phyloP scores from a whole-genome alignment of 2,888 invertebrate species.

The Netelia melanura region DNA sequence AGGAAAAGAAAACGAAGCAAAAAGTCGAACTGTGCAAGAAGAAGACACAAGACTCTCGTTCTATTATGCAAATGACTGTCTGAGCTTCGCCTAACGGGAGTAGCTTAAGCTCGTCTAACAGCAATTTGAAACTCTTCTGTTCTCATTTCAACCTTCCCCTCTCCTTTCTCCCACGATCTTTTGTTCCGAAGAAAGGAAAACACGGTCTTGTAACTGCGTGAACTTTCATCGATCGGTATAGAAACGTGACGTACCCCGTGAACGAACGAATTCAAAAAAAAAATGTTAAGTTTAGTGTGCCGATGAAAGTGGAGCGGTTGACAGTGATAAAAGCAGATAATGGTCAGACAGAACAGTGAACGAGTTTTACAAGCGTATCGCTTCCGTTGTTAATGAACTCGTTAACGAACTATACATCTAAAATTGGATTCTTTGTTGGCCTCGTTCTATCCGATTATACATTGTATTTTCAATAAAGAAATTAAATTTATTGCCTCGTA shows the following conservation, averaged over 20 bases:
- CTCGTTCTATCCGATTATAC: no score
- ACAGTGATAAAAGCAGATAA: not conserved
- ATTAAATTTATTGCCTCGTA: no score
- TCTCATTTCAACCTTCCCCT: not conserved
- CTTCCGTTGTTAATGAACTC: no score
- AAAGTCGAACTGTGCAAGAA: conserved; percentile 1
- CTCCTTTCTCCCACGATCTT: not conserved
- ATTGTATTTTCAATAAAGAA: no score
- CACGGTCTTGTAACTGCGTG: conserved; percentile 4
- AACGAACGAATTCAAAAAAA: not conserved
- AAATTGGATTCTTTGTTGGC: no score
- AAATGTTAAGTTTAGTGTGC: not conserved
- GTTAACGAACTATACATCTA: no score
- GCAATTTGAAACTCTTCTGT: conserved; percentile 26
- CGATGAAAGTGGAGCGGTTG: not conserved
- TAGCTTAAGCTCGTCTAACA: conserved; percentile 34
- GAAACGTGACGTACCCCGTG: not conserved
- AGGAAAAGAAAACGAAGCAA: not conserved
- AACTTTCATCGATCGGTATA: not conserved
- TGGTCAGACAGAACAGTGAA: not conserved
- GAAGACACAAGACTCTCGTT: conserved; percentile 3
- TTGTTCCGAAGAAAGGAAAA: not conserved
- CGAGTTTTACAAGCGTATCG: not conserved
- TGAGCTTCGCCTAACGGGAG: conserved; percentile 9
- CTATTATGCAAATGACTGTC: conserved; percentile 48